phyloP scores from a whole-genome alignment of 2,113 vertebrate species.

The Vireo altiloquus region DNA sequence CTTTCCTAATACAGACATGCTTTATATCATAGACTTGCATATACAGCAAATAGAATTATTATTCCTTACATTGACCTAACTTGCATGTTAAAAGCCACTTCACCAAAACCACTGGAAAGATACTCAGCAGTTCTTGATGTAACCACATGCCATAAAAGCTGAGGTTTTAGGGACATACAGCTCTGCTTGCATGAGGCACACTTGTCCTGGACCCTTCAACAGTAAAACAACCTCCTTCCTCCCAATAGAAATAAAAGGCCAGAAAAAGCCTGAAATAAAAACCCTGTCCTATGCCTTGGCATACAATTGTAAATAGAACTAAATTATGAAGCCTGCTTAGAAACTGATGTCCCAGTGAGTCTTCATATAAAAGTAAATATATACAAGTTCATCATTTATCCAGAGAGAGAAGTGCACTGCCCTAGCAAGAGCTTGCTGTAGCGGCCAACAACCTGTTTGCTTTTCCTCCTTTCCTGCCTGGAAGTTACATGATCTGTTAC shows the following conservation, averaged over 20 bases:
- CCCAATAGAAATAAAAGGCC: neutral
- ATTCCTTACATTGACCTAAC: neutral
- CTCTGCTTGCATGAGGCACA: neutral
- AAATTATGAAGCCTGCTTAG: neutral
- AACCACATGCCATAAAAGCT: neutral
- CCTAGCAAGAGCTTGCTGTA: neutral
- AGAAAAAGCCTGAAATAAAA: neutral
- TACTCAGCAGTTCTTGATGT: neutral
- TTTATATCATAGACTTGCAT: neutral
- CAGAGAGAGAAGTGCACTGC: neutral
- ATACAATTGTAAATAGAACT: neutral
- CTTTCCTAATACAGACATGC: neutral
- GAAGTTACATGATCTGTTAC: neutral
- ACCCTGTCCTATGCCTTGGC: neutral
- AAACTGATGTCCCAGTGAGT: neutral
- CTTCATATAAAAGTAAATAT: neutral
- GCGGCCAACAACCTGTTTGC: neutral
- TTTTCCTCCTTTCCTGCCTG: neutral
- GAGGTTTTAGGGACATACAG: neutral
- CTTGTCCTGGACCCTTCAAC: neutral
- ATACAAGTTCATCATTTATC: neutral
- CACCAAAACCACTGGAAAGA: neutral
- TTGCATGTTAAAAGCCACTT: neutral
- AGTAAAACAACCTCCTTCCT: neutral
- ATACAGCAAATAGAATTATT: neutral